Percentiles rank a stretch among this genome's conserved stretches.
Conservation (phyloP, 2,888 invertebrate species). For the Omphaloscelis lunosa region DNA sequence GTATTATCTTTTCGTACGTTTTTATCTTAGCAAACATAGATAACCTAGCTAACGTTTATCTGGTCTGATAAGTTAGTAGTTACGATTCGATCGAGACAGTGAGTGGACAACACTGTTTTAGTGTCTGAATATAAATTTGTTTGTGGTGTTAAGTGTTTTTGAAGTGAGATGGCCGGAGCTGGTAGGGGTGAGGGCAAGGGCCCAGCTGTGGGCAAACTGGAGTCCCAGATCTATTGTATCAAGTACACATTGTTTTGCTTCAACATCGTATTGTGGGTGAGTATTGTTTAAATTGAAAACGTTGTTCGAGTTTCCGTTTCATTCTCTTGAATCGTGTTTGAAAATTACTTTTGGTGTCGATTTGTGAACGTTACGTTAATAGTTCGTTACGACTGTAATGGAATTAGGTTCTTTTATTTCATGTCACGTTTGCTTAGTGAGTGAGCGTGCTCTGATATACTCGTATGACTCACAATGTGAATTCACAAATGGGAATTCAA, state of each 20-base stretch:
- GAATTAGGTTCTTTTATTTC: slow-evolving; percentile 25
- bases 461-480: slow-evolving; percentile 40
- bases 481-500: not conserved
- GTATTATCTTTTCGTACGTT: slow-evolving; percentile 81
- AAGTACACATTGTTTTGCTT: slow-evolving; percentile 96
- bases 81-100: slow-evolving; percentile 76
- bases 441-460: slow-evolving; percentile 21
- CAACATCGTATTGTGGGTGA: slow-evolving; percentile 95
- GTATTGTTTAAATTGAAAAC: slow-evolving; percentile 78
- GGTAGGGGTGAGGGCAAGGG: slow-evolving; percentile 89
- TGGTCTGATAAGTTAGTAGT: slow-evolving; percentile 81
- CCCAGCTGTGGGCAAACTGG: slow-evolving; percentile 91
- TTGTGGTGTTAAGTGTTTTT: slow-evolving; percentile 68
- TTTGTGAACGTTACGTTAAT: slow-evolving; percentile 26
- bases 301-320: slow-evolving; percentile 51
- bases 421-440: slow-evolving; percentile 24
- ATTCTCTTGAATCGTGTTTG: slow-evolving; percentile 58
- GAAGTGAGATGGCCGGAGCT: slow-evolving; percentile 89
- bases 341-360: slow-evolving; percentile 55
- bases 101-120: slow-evolving; percentile 74
- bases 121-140: slow-evolving; percentile 64
- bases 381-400: slow-evolving; percentile 32
- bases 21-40: slow-evolving; percentile 88
- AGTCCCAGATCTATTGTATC: slow-evolving; percentile 94
- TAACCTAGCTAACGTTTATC: slow-evolving; percentile 86